Percentiles rank a stretch among this genome's conserved stretches.
Conservation (phyloP, 2,113 vertebrate genomes). For the Callospermophilus lateralis region DNA sequence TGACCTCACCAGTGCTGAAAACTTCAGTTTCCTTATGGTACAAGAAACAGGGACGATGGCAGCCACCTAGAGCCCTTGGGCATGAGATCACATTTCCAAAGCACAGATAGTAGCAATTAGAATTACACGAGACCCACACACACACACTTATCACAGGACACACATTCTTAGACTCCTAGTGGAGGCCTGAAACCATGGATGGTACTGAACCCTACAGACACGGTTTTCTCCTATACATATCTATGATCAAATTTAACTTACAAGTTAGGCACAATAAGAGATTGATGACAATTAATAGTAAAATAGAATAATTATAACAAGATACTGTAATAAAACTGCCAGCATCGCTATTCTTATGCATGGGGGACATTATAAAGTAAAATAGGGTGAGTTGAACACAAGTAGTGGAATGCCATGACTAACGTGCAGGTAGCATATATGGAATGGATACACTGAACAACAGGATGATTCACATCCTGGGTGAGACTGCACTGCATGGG, state of each 20-base stretch:
- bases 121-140: not conserved
- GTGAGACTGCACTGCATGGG: not conserved
- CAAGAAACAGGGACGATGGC: not conserved
- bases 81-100: not conserved
- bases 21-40: not conserved
- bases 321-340: not conserved
- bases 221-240: not conserved
- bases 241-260: not conserved
- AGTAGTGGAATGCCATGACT: not conserved
- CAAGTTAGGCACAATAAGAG: not conserved
- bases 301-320: not conserved
- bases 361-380: not conserved
- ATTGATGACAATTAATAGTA: not conserved
- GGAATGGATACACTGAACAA: not conserved
- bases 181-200: not conserved
- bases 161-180: not conserved
- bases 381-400: not conserved
- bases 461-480: no score
- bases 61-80: not conserved
- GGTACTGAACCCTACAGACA: not conserved
- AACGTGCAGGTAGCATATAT: not conserved
- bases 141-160: no score
- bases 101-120: fast-evolving
- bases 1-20: not conserved
- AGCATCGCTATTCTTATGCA: not conserved